Evolutionary conservation across 2,797 vertebrate genomes (phyloP), one percentile per base, ranked within the genome.

Genomic region (Anableps anableps): DNA sequence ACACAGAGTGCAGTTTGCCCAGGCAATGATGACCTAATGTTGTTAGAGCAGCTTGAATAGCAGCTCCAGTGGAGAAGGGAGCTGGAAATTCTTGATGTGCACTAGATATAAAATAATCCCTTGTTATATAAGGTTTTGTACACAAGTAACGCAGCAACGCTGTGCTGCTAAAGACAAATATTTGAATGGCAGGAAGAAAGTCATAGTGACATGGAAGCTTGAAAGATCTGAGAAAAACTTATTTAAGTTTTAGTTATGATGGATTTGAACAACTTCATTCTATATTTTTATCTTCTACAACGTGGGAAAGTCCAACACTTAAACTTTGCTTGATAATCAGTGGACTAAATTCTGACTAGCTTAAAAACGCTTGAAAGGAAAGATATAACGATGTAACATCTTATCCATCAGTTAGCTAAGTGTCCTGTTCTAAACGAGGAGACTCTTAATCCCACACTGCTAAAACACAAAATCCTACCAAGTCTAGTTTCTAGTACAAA

Each of bases 1-100:
- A 83, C 38, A 41, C 72, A 45, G 74, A 76, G 50, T 76, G 82
- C 73, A 66, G 38, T 88, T 78, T 86, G 81, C 78, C 78, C 29
- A 71, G 53, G 64, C 9, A 78, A 29, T 76, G 36, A 86, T 73
- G n/a, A 82, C 51, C 41, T 72, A 47, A 68, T 51, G 76, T 81
- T 80, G 75, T 84, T 86, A 86, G 68, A 81, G 78, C 77, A 86
- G 76, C 51, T 74, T 88, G 72, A 85, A 88, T 62, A 84, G 75
- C 75, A 51, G 38, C 72, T 79, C 85, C 66, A 58, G 36, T 85
- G 72, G 79, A 53, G 41, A 53, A 41, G 51, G 78, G 58, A 77
- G 79, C 64, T 14, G 71, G 72, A 51, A 84, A 86, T 76, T 88
- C 58, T 79, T 72, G 75, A 87, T 66, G 60, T 88, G 85, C 79